Evolutionary conservation across 1,140 invertebrate genomes (phyloP), one percentile per base, ranked within the genome.

Genomic region (Drosophila mayri): DNA sequence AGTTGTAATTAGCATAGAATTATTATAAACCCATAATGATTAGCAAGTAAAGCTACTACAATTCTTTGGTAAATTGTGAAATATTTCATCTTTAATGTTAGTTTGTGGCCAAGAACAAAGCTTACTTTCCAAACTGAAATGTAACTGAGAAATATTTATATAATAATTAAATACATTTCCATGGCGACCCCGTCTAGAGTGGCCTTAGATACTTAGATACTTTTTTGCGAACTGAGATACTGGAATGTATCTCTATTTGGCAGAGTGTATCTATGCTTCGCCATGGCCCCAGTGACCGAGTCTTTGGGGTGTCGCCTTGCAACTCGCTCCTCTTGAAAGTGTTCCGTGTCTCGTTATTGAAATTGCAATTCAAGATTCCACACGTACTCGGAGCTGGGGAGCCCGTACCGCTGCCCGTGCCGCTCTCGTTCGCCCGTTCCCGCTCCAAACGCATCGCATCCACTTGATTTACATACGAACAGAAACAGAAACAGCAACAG

Each of bases 361-460:
- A 87, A 88, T 87, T 87, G 83, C 84, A 87, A 87, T 87, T 83
- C 80, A 87, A 87, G 83, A 87, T 87, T 88, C 84, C 76, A 88
- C 83, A 87, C 83, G 83, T 83, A 80, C 83, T 76, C 76, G 78
- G 74, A 60, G 74, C 12, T 4, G 28, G 10, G n/a, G 25, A 18
- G 0, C 25, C 25, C 41, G 18, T 12, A 12, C 41, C 41, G 41
- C 41, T 20, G 12, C 2, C 25, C 41, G 9, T 11, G 5, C 41
- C 41, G 41, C 40, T n/a, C 12, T n/a, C 38, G 22, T 22, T 22
- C 3, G 25, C 25, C 25, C 6, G 18, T 3, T 12, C 1, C 38
- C 57, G 4, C 54, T 20, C 25, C 55, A 44, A 67, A 66, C 70
- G 75, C 82, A 81, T 71, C 70, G 75, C 82, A 81, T 71, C 83